These are phyloP conservation scores for Drosophila eugracilis DNA, from an alignment of 1,140 invertebrate species.

Conservation along the genomic window DNA sequence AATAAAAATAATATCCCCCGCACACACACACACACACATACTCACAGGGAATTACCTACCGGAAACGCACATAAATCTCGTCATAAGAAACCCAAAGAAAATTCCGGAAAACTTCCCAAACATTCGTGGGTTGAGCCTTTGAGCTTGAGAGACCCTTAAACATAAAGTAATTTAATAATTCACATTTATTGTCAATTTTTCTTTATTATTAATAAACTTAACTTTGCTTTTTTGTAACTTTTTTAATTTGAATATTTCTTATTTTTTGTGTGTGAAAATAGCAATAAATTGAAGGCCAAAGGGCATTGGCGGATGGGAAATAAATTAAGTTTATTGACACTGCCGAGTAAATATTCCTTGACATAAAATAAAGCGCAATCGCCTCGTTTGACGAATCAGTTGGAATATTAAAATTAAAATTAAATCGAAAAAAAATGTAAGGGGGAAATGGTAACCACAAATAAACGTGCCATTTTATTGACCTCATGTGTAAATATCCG, in stretches of 20 bases:
- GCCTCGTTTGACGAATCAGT: not conserved
- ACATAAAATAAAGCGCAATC: not conserved
- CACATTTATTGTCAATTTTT: conserved; percentile 1
- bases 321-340: not conserved
- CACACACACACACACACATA: not conserved
- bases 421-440: no score
- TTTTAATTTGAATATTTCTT: not conserved
- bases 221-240: no score
- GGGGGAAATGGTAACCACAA: not conserved
- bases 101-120: conserved; percentile 15
- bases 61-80: conserved; percentile 30
- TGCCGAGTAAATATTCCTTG: not conserved
- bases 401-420: no score
- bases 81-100: not conserved
- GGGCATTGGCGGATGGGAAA: no score
- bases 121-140: not conserved
- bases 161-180: conserved; percentile 8
- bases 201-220: not conserved
- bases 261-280: not conserved
- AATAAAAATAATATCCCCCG: conserved; percentile 49
- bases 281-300: not conserved
- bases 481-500: not conserved
- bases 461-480: not conserved
- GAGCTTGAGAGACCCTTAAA: conserved; percentile 4
- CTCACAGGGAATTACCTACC: conserved; percentile 9